Evolutionary conservation across 2,113 vertebrate genomes (phyloP), one percentile per base, ranked within the genome.

Genomic region (Anser brachyrhynchus): DNA sequence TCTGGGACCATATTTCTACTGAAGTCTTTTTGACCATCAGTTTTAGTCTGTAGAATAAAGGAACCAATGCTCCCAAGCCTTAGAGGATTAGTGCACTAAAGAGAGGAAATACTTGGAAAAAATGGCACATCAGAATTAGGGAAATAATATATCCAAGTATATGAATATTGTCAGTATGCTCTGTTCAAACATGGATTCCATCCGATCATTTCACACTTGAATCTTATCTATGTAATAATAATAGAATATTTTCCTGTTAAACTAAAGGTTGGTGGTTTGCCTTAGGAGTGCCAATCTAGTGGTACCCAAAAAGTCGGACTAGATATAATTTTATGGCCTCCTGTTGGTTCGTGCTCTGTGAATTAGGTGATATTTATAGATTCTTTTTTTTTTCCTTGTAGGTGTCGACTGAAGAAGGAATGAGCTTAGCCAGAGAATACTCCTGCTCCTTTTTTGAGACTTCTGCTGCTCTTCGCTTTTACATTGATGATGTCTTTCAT

Each of bases 371-470:
- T 81, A n/a, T 69, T 80, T 69, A 70, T 23, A 8, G n/a, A 33
- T 20, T 20, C 19, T 49, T 91, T 92, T 69, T 15, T 3, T 84
- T 92, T 88, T 66, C 61, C 82, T 70, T 79, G 4, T 74, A 99
- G 98, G 98, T 99, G 33, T 98, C 98, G 5, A 98, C 97, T 61
- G 98, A 98, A 95, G 98, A 99, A 97, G 98, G 98, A 28, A 96
- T 94, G 79, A 98, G 92, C 70, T 96, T 99, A 97, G 98, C 98
- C 58, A 93, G 97, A 85, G 98, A 98, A 92, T 98, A 98, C 44
- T 98, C 97, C 35, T 98, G 98, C 74, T 97, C 98, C 11, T 99
- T 99, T 95, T 98, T 98, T 71, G 98, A 99, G 97, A 99, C 98
- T 5, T 99, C 98, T 5, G 98, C 98, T 7, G 98, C 98, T 0